These are phyloP conservation scores for Stichopus horrens DNA, from an alignment of 53 echinoderm and acorn worm species.

Conservation along the genomic window DNA sequence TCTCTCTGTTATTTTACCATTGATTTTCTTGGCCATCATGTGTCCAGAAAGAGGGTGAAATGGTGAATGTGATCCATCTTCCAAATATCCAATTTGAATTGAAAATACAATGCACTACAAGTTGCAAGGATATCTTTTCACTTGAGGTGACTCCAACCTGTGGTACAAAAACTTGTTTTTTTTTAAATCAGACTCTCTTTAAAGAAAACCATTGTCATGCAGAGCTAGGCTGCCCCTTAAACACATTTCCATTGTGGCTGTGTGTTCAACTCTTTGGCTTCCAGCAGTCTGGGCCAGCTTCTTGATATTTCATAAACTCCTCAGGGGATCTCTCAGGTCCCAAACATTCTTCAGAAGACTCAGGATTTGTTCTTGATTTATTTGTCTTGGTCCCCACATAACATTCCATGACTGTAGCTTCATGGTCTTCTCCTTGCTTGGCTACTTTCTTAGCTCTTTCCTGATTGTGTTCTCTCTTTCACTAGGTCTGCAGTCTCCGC, in stretches of 20 bases:
- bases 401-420: background rate
- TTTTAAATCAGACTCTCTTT: slow-evolving; percentile 1
- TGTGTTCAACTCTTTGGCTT: background rate
- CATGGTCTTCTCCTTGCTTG: background rate
- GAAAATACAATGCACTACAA: background rate
- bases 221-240: slow-evolving; percentile 15
- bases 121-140: slow-evolving; percentile 4
- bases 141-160: slow-evolving; percentile 2
- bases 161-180: background rate
- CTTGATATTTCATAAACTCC: background rate
- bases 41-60: slow-evolving; percentile 27
- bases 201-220: slow-evolving; percentile 9
- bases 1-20: slow-evolving; percentile 5
- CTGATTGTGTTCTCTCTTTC: background rate
- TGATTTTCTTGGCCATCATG: slow-evolving; percentile 23
- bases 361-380: background rate
- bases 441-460: background rate
- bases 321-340: background rate
- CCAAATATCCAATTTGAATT: background rate
- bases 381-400: background rate
- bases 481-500: background rate
- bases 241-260: slow-evolving; percentile 8
- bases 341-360: background rate
- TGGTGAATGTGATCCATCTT: background rate
- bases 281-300: background rate